phyloP scores from a whole-genome alignment of 2,888 invertebrate species.

The Drosophila monieri region DNA sequence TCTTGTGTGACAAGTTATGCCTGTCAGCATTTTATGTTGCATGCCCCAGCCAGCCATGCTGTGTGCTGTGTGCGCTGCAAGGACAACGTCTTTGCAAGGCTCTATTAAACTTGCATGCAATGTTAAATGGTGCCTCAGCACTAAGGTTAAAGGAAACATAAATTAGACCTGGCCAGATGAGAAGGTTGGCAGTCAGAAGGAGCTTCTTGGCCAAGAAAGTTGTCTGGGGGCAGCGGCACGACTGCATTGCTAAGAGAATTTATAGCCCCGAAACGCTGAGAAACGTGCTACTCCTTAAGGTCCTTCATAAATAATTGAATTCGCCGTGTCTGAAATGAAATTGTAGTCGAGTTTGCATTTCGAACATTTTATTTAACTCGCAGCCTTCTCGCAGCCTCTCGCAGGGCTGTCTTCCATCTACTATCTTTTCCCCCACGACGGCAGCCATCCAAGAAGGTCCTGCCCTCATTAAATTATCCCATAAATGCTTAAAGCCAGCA shows the following conservation, averaged over 20 bases:
- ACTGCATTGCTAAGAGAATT: slow-evolving; percentile 47
- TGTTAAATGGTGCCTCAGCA: slow-evolving; percentile 75
- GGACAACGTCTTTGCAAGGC: slow-evolving; percentile 40
- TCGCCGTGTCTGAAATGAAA: slow-evolving; percentile 40
- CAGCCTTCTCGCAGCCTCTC: neutral
- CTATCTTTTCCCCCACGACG: neutral
- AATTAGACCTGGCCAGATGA: slow-evolving; percentile 57
- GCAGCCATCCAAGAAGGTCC: neutral
- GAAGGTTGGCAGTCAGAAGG: too few relatives aligned
- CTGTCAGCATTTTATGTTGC: slow-evolving; percentile 63
- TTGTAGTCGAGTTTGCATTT: slow-evolving; percentile 31
- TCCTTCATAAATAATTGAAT: slow-evolving; percentile 64
- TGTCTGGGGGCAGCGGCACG: slow-evolving; percentile 15
- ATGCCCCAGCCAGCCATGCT: slow-evolving; percentile 40
- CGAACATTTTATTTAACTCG: slow-evolving; percentile 25
- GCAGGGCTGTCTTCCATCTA: neutral
- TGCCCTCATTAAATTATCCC: slow-evolving; percentile 20
- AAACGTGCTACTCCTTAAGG: slow-evolving; percentile 48
- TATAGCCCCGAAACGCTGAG: slow-evolving; percentile 54
- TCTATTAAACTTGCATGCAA: slow-evolving; percentile 74
- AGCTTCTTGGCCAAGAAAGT: too few relatives aligned
- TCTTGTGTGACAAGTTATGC: slow-evolving; percentile 67
- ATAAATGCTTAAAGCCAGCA: slow-evolving; percentile 28
- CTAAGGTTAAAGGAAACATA: slow-evolving; percentile 76
- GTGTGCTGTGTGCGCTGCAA: slow-evolving; percentile 24